Conservation (phyloP, 2,888 invertebrate species). For the Gastracanthus pulcherrimus region DNA sequence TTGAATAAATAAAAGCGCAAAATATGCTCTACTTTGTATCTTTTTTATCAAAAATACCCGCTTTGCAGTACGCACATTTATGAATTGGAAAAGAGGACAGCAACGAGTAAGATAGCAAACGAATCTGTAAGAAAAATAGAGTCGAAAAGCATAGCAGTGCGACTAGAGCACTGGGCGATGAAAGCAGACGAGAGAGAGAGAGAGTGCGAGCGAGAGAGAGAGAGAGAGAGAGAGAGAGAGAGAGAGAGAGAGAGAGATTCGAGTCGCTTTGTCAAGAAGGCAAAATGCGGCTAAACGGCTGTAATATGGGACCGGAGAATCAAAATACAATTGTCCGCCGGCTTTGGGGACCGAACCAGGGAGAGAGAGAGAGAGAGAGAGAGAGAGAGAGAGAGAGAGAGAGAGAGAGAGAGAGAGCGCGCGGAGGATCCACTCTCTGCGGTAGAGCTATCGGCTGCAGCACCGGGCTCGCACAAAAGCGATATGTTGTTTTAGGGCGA, state of each 20-base stretch:
- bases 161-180: too few relatives aligned
- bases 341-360: not conserved
- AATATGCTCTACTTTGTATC: too few relatives aligned
- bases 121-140: slow-evolving; percentile 15
- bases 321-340: slow-evolving; percentile 71
- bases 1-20: too few relatives aligned
- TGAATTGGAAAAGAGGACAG: not conserved
- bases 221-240: not conserved
- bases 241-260: slow-evolving; percentile 66
- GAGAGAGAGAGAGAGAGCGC: not conserved
- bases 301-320: slow-evolving; percentile 71
- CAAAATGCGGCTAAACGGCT: slow-evolving; percentile 74
- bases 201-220: slow-evolving; percentile 63
- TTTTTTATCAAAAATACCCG: not conserved
- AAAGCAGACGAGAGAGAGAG: not conserved
- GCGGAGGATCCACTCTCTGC: not conserved
- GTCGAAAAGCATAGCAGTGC: slow-evolving; percentile 4
- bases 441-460: not conserved
- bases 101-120: not conserved
- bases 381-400: not conserved
- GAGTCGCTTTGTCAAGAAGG: slow-evolving; percentile 77
- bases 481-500: slow-evolving; percentile 58
- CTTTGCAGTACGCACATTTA: not conserved
- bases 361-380: not conserved
- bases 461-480: slow-evolving; percentile 34